Evolutionary conservation across 2,888 invertebrate species (phyloP).

Genomic region (Merodon equestris): DNA sequence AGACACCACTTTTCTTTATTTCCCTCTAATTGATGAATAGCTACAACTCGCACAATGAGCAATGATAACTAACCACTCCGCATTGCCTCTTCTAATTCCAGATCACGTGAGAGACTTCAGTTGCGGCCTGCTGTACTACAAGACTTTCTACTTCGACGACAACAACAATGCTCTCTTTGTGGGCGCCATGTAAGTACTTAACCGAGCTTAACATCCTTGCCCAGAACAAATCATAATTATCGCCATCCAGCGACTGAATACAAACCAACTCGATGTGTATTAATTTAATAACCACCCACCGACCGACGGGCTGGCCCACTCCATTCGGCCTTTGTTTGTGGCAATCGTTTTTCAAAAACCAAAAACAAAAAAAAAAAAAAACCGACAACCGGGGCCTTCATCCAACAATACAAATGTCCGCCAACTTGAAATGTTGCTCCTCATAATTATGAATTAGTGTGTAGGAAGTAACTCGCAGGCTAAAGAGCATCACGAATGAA

Average conservation of each 20-base stretch:
- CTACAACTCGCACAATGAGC: too few species aligned
- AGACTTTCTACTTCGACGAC: conserved; percentile 93
- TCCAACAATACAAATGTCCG: conserved; percentile 66
- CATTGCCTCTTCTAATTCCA: conserved; percentile 79
- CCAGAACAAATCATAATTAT: conserved; percentile 66
- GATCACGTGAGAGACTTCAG: conserved; percentile 96
- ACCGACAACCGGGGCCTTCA: conserved; percentile 7
- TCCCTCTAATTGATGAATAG: too few species aligned
- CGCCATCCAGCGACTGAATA: conserved; percentile 19
- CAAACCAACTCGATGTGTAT: conserved; percentile 44
- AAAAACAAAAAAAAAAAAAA: conserved; percentile 26
- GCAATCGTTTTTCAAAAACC: conserved; percentile 47
- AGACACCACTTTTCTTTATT: too few species aligned
- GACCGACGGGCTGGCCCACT: conserved; percentile 23
- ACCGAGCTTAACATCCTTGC: conserved; percentile 51
- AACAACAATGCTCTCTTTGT: conserved; percentile 93
- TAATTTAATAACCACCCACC: conserved; percentile 48
- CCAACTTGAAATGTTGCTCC: conserved; percentile 66
- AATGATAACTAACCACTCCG: conserved; percentile 21
- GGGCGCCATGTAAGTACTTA: conserved; percentile 93
- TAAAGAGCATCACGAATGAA: conserved; percentile 69
- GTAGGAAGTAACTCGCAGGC: conserved; percentile 58
- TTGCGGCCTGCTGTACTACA: conserved; percentile 94
- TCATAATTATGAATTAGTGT: conserved; percentile 68
- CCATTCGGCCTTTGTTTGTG: conserved; percentile 45